Percentiles rank a stretch among this genome's conserved stretches.
These are phyloP conservation scores for Tautogolabrus adspersus DNA, from an alignment of 2,113 vertebrate genomes.

Conservation along the genomic window DNA sequence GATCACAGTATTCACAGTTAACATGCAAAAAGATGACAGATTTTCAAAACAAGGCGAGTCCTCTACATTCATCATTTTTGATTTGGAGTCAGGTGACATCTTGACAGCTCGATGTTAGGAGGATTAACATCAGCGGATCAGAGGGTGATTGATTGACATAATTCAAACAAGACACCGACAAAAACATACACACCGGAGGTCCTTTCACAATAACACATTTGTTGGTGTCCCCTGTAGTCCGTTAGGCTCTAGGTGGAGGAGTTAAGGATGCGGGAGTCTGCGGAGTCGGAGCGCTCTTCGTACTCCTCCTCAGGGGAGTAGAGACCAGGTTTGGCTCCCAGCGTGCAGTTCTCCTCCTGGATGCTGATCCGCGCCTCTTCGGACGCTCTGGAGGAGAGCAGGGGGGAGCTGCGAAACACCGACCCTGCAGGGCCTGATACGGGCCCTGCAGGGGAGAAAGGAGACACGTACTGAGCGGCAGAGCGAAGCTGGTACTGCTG, in stretches of 20 bases:
- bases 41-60: constrained; percentile 60
- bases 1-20: constrained; percentile 72
- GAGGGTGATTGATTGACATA: constrained; percentile 29
- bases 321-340: constrained; percentile 90
- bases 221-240: constrained; percentile 41
- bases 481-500: constrained; percentile 98
- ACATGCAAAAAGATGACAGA: constrained; percentile 77
- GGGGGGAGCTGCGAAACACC: constrained; percentile 89
- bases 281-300: constrained; percentile 94
- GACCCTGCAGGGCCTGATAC: constrained; percentile 60
- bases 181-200: constrained; percentile 5
- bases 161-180: constrained; percentile 30
- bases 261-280: constrained; percentile 94
- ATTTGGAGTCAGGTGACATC: constrained; percentile 42
- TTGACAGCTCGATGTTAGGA: constrained; percentile 20
- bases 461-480: constrained; percentile 90
- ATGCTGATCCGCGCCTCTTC: constrained; percentile 90
- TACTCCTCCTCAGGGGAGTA: constrained; percentile 96
- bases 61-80: constrained; percentile 61
- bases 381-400: constrained; percentile 83
- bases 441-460: constrained; percentile 86
- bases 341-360: constrained; percentile 89
- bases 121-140: constrained; percentile 15
- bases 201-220: constrained; percentile 43
- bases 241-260: constrained; percentile 85